Evolutionary conservation across 1,140 invertebrate species (phyloP).

Genomic region (Cephus cinctus): DNA sequence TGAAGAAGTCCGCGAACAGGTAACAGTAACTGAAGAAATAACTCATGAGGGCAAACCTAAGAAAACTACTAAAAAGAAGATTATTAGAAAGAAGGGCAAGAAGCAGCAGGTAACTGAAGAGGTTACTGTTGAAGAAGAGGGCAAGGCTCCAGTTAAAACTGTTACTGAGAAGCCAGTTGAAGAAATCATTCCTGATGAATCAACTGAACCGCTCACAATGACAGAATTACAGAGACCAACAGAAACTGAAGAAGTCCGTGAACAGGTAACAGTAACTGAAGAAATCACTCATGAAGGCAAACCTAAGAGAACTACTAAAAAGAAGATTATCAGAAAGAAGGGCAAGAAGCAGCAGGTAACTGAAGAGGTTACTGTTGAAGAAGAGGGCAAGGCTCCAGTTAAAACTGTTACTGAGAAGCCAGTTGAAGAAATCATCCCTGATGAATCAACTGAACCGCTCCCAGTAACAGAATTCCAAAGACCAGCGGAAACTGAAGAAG

Average conservation of each 20-base stretch:
- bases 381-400: slow-evolving; percentile 35
- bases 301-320: slow-evolving; percentile 22
- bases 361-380: slow-evolving; percentile 31
- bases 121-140: slow-evolving; percentile 31
- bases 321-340: slow-evolving; percentile 25
- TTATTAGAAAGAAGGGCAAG: slow-evolving; percentile 37
- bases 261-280: slow-evolving; percentile 18
- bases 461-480: not conserved
- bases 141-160: not conserved
- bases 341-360: slow-evolving; percentile 33
- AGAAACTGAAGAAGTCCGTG: slow-evolving; percentile 13
- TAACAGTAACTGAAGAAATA: not conserved
- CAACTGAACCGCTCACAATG: slow-evolving; percentile 4
- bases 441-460: slow-evolving; percentile 15
- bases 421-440: slow-evolving; percentile 36
- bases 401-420: slow-evolving; percentile 22
- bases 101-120: slow-evolving; percentile 37
- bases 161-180: slow-evolving; percentile 1
- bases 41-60: not conserved
- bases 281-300: slow-evolving; percentile 18
- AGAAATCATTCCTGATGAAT: slow-evolving; percentile 11
- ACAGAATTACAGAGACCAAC: slow-evolving; percentile 10
- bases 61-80: slow-evolving; percentile 27
- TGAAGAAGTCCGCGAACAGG: not conserved
- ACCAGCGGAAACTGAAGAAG: slow-evolving; percentile 3